Conservation (phyloP, 2,888 invertebrate genomes). For the Cyclophora albipunctata region DNA sequence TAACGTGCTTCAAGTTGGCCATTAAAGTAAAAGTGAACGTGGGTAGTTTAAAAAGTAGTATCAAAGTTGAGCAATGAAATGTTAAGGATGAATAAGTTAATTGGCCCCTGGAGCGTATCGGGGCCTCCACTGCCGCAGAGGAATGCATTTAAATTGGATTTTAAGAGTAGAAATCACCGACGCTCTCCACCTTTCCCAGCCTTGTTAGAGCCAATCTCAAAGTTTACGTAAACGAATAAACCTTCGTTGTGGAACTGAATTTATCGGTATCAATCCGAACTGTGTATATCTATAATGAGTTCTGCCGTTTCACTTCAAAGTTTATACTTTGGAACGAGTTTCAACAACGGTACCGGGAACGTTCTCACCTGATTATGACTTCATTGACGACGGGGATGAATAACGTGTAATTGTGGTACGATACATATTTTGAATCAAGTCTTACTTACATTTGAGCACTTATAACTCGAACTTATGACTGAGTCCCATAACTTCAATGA, state of each 20-base stretch:
- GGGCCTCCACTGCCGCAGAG: slow-evolving; percentile 71
- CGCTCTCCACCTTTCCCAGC: slow-evolving; percentile 58
- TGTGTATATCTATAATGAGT: slow-evolving; percentile 21
- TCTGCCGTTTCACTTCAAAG: slow-evolving; percentile 14
- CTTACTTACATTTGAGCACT: too few relatives aligned
- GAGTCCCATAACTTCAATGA: too few relatives aligned
- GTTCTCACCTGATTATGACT: background rate
- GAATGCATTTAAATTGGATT: slow-evolving; percentile 77
- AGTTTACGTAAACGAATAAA: slow-evolving; percentile 75
- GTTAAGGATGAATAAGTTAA: slow-evolving; percentile 76
- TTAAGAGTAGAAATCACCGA: slow-evolving; percentile 75
- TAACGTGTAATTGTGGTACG: too few relatives aligned
- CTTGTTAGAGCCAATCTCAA: slow-evolving; percentile 74
- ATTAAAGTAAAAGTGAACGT: slow-evolving; percentile 31
- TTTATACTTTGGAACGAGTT: slow-evolving; percentile 9
- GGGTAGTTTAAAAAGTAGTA: slow-evolving; percentile 43
- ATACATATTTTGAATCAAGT: too few relatives aligned
- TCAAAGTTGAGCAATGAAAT: slow-evolving; percentile 70
- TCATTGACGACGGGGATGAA: too few relatives aligned
- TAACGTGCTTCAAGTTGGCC: slow-evolving; percentile 2
- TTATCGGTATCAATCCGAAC: slow-evolving; percentile 59
- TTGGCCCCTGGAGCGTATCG: slow-evolving; percentile 72
- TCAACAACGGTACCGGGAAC: slow-evolving; percentile 7
- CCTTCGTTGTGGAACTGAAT: slow-evolving; percentile 57
- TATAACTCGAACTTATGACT: too few relatives aligned